Conservation (phyloP, 2,113 vertebrate genomes). For the Dasyprocta punctata region DNA sequence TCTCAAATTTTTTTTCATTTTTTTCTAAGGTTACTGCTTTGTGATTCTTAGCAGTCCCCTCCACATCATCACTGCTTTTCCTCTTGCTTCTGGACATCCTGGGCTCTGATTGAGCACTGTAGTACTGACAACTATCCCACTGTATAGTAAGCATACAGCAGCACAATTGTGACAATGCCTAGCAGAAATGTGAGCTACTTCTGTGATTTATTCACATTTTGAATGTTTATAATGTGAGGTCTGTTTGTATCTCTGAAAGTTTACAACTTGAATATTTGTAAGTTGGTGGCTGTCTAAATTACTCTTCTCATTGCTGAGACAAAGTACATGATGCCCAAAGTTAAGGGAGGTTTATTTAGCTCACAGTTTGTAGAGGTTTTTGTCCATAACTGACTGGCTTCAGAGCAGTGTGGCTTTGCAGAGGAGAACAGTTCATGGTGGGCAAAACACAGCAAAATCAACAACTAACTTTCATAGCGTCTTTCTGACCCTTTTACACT, state of each 20-base stretch:
- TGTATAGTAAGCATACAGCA: neutral
- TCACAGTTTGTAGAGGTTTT: no score
- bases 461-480: no score
- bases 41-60: neutral
- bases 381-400: no score
- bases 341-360: no score
- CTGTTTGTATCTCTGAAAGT: neutral
- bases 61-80: neutral
- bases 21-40: neutral
- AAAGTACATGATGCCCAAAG: no score
- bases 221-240: neutral
- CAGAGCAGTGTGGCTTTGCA: no score
- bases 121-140: neutral
- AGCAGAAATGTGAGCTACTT: neutral
- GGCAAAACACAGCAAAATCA: no score
- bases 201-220: neutral
- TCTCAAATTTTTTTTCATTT: neutral
- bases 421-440: no score
- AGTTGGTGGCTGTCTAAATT: neutral
- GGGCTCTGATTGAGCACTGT: neutral
- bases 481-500: no score
- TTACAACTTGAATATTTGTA: neutral
- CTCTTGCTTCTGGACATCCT: neutral
- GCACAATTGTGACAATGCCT: neutral
- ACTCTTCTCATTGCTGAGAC: no score